These are phyloP conservation scores for Ginglymostoma cirratum DNA, from an alignment of 2,113 vertebrate genomes.

Conservation along the genomic window DNA sequence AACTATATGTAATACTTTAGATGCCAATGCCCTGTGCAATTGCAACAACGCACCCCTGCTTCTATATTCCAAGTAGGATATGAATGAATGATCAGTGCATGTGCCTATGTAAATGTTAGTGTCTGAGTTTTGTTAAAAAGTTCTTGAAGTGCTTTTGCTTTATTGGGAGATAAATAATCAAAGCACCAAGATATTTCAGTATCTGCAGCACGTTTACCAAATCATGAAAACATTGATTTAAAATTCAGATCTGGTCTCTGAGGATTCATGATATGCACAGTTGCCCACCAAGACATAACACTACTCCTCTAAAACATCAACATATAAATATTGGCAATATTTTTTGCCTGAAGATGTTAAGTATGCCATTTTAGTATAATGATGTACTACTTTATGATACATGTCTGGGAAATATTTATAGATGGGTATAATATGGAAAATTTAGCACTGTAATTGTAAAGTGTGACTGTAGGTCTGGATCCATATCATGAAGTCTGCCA, in stretches of 20 bases:
- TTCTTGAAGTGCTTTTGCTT: neutral
- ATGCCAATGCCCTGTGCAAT: no score
- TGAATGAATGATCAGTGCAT: no score
- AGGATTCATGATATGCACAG: neutral
- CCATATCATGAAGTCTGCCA: neutral
- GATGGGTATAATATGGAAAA: neutral
- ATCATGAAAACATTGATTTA: neutral
- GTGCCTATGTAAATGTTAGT: neutral
- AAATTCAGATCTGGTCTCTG: neutral
- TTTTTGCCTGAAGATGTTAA: neutral
- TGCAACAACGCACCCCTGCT: no score
- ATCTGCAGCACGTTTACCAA: neutral
- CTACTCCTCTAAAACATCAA: neutral
- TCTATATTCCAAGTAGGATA: no score
- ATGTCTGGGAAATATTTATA: neutral
- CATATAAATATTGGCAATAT: neutral
- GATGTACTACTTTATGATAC: neutral
- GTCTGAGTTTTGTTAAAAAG: neutral
- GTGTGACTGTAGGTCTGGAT: neutral
- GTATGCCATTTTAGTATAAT: neutral
- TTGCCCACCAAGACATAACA: neutral
- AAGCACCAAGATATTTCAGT: neutral
- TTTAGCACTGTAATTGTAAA: neutral
- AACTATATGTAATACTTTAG: no score
- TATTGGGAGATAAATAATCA: neutral